These are phyloP conservation scores for Leptinotarsa tumamoca DNA, from an alignment of 2,888 invertebrate genomes.

Conservation along the genomic window DNA sequence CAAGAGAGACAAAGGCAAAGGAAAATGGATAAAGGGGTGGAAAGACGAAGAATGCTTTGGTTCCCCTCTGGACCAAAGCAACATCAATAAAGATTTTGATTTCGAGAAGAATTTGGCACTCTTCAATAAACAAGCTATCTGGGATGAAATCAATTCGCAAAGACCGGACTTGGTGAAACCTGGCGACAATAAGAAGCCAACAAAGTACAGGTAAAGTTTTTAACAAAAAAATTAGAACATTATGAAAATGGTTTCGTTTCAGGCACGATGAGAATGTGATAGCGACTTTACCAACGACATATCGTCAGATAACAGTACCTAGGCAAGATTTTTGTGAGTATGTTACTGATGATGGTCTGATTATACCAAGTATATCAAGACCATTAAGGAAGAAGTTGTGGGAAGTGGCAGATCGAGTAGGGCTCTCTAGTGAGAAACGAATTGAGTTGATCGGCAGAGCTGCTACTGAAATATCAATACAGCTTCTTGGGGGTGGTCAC, in stretches of 20 bases:
- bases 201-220: conserved; percentile 62
- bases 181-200: conserved; percentile 63
- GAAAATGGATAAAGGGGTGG: conserved; percentile 66
- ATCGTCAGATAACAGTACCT: conserved; percentile 80
- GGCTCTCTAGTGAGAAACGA: conserved; percentile 75
- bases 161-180: conserved; percentile 74
- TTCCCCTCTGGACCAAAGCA: conserved; percentile 74
- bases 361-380: conserved; percentile 81
- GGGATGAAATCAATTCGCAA: conserved; percentile 76
- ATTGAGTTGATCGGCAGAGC: conserved; percentile 86
- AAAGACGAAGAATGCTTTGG: conserved; percentile 85
- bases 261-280: conserved; percentile 90
- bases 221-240: background rate
- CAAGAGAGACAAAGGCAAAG: conserved; percentile 69
- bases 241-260: conserved; percentile 62
- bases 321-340: conserved; percentile 73
- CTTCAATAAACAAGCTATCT: conserved; percentile 87
- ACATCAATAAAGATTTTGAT: conserved; percentile 84
- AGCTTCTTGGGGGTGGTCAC: conserved; percentile 86
- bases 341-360: conserved; percentile 84
- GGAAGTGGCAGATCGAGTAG: conserved; percentile 75
- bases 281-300: conserved; percentile 72
- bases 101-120: conserved; percentile 94
- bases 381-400: conserved; percentile 78
- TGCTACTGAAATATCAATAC: conserved; percentile 85